Evolutionary conservation across 1,140 invertebrate species (phyloP).

Genomic region (Hyles vespertilio): DNA sequence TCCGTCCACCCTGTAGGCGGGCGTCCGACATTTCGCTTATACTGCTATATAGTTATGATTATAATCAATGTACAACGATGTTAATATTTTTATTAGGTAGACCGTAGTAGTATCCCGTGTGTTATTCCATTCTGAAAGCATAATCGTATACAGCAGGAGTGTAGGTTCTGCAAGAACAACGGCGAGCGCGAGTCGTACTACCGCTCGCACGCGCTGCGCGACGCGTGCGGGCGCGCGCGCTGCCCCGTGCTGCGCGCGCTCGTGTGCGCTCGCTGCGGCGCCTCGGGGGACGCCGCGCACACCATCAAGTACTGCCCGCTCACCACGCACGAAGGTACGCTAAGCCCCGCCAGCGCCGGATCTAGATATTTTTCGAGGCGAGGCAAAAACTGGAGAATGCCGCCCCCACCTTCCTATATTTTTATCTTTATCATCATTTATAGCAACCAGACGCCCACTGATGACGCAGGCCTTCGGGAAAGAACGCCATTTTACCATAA

Average conservation of each 20-base stretch:
- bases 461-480: too few relatives aligned
- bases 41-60: too few relatives aligned
- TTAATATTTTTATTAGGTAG: background rate
- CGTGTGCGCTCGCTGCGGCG: slow-evolving; percentile 82
- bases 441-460: too few relatives aligned
- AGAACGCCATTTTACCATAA: too few relatives aligned
- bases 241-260: slow-evolving; percentile 84
- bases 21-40: too few relatives aligned
- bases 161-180: slow-evolving; percentile 79
- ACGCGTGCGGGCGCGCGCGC: slow-evolving; percentile 76
- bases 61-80: too few relatives aligned
- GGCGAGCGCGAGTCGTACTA: slow-evolving; percentile 80
- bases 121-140: background rate
- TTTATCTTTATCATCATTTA: too few relatives aligned
- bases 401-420: too few relatives aligned
- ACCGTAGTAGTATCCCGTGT: background rate
- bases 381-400: too few relatives aligned
- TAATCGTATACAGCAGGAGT: slow-evolving; percentile 46
- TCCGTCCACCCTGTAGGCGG: too few relatives aligned
- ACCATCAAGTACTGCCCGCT: slow-evolving; percentile 86
- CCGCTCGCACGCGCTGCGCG: slow-evolving; percentile 81
- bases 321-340: slow-evolving; percentile 39
- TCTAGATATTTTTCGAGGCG: too few relatives aligned
- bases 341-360: background rate
- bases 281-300: slow-evolving; percentile 82